Evolutionary conservation across 1,140 invertebrate species (phyloP).

Genomic region (Gryon sp.): DNA sequence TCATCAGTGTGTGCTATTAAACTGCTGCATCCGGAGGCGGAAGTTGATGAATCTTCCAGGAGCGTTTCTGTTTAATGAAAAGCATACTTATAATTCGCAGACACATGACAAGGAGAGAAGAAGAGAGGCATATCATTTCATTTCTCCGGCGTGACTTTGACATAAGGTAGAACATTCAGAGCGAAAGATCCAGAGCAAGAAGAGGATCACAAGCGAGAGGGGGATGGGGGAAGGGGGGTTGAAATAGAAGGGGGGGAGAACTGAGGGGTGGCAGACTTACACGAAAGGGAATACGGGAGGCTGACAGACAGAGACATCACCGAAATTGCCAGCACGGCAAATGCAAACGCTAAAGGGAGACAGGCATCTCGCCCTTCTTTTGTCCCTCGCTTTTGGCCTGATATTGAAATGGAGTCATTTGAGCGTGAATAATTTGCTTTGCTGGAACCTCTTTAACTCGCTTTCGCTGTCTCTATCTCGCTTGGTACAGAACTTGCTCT

Average conservation of each 20-base stretch:
- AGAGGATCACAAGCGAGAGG: conserved; percentile 27
- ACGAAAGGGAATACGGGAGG: conserved; percentile 60
- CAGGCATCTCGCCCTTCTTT: conserved; percentile 80
- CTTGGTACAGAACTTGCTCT: conserved; percentile 49
- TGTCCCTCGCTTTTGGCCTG: conserved; percentile 78
- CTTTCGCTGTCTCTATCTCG: conserved; percentile 52
- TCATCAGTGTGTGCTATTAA: conserved; percentile 28
- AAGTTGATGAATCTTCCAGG: conserved; percentile 56
- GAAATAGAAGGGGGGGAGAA: too few relatives aligned
- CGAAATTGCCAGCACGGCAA: conserved; percentile 73
- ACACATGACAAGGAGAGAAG: conserved; percentile 59
- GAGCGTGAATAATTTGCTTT: conserved; percentile 82
- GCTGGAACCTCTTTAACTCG: conserved; percentile 69
- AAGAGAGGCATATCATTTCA: conserved; percentile 51
- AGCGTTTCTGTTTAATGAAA: conserved; percentile 61
- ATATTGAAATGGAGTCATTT: conserved; percentile 82
- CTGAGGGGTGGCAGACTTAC: conserved; percentile 37
- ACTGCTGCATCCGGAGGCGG: conserved; percentile 35
- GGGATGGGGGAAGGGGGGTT: too few relatives aligned
- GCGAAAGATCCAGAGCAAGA: conserved; percentile 43
- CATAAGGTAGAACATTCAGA: conserved; percentile 58
- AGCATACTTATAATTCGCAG: conserved; percentile 62
- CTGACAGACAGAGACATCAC: conserved; percentile 74
- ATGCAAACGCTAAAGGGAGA: conserved; percentile 79
- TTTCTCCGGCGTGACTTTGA: conserved; percentile 60